Conservation (phyloP, 30 jellyfish, hydroid and myxozoan species). For the Chrysaora quinquecirrha region DNA sequence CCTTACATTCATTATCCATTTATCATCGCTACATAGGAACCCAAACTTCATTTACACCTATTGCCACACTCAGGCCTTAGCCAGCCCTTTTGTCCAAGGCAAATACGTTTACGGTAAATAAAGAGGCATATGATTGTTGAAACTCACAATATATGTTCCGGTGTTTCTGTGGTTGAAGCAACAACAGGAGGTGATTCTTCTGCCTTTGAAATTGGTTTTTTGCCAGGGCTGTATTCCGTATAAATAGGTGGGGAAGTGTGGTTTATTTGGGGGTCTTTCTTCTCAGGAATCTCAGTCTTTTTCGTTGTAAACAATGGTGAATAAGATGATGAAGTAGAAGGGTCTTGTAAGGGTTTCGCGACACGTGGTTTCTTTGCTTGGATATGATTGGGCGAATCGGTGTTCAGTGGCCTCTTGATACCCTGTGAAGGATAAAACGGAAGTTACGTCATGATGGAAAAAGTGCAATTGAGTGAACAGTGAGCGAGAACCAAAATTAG, state of each 20-base stretch:
- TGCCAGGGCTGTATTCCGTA: constrained; percentile 19
- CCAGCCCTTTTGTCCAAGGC: too few relatives aligned
- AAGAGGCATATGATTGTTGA: not conserved
- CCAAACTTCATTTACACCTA: too few relatives aligned
- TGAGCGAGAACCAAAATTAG: too few relatives aligned
- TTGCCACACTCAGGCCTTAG: too few relatives aligned
- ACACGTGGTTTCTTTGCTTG: constrained; percentile 69
- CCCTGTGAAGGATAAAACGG: constrained; percentile 20
- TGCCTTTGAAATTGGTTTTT: constrained; percentile 8
- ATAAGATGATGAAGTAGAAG: constrained; percentile 47
- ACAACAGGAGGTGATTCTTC: constrained; percentile 92
- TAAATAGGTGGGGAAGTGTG: not conserved
- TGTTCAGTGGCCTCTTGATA: constrained; percentile 37
- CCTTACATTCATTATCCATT: too few relatives aligned
- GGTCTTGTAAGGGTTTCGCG: constrained; percentile 83
- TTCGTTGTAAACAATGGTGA: constrained; percentile 1
- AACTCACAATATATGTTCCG: constrained; percentile 80
- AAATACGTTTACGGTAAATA: too few relatives aligned
- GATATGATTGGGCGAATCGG: constrained; percentile 27
- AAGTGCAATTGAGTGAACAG: too few relatives aligned
- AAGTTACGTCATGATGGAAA: not conserved
- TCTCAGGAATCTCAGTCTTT: not conserved
- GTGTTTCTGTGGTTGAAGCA: constrained; percentile 94
- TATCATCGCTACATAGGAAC: too few relatives aligned
- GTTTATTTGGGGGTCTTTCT: constrained; percentile 6